phyloP scores from a whole-genome alignment of 2,797 vertebrate species.

The Danio choprae region DNA sequence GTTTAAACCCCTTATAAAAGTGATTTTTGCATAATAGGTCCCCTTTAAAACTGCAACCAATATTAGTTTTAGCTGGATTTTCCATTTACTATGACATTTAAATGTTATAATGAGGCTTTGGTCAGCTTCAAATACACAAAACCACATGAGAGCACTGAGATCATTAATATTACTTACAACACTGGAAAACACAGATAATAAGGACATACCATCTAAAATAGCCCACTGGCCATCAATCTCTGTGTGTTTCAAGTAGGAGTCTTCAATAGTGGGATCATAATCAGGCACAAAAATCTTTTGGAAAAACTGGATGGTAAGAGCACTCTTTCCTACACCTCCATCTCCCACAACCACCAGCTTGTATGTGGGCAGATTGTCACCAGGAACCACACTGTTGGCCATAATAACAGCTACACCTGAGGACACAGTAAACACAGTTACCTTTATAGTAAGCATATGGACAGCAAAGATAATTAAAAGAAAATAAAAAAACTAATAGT shows the following conservation, averaged over 20 bases:
- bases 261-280: conserved; percentile 98
- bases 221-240: conserved; percentile 99
- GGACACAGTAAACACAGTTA: background rate
- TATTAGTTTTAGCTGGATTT: background rate
- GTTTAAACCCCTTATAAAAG: too few relatives aligned
- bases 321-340: conserved; percentile 96
- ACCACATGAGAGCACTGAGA: background rate
- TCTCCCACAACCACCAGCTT: conserved; percentile 99
- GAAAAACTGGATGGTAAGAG: conserved; percentile 99
- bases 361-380: conserved; percentile 97
- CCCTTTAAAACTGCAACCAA: background rate
- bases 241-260: conserved; percentile 98
- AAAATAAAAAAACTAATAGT: too few relatives aligned
- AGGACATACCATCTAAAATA: conserved; percentile 91
- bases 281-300: conserved; percentile 99
- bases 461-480: too few relatives aligned
- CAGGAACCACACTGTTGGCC: conserved; percentile 96
- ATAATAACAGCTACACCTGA: conserved; percentile 75
- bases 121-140: background rate
- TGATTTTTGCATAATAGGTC: too few relatives aligned
- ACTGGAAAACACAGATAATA: background rate
- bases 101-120: background rate
- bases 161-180: background rate
- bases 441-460: too few relatives aligned
- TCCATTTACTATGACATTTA: background rate